phyloP scores from a whole-genome alignment of 1,140 invertebrate species.

The Aphelenchoides fujianensis region DNA sequence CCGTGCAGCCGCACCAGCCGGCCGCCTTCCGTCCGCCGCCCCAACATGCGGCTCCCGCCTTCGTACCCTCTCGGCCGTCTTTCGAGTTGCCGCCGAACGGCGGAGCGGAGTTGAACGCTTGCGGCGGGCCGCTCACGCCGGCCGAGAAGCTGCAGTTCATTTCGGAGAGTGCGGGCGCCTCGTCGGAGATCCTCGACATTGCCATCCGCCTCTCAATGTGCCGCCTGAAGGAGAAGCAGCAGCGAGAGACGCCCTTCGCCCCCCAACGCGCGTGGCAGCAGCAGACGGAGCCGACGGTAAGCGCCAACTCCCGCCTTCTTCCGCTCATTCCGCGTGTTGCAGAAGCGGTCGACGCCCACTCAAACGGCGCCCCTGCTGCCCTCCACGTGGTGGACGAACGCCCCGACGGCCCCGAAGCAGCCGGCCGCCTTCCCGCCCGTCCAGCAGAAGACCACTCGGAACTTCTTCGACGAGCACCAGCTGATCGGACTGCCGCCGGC shows the following conservation, averaged over 20 bases:
- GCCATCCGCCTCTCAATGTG: not conserved
- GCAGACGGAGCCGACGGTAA: too few relatives aligned
- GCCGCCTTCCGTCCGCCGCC: not conserved
- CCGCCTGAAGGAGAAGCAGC: not conserved
- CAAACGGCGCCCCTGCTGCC: too few relatives aligned
- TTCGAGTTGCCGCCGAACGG: not conserved
- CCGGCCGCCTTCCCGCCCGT: not conserved
- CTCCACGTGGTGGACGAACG: not conserved
- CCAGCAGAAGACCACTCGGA: not conserved
- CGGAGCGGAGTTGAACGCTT: too few relatives aligned
- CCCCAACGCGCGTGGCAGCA: not conserved
- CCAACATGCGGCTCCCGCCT: not conserved
- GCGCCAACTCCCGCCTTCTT: too few relatives aligned
- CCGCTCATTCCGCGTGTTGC: too few relatives aligned
- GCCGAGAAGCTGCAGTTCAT: not conserved
- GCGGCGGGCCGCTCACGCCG: too few relatives aligned
- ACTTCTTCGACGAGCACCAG: too few relatives aligned
- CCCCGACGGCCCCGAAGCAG: not conserved
- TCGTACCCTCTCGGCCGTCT: not conserved
- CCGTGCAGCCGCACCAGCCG: not conserved
- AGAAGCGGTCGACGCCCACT: too few relatives aligned
- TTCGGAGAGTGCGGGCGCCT: not conserved
- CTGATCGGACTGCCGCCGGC: too few relatives aligned
- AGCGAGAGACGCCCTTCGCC: not conserved
- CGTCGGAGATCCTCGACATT: conserved; percentile 1